Evolutionary conservation across 2,113 vertebrate species (phyloP), one percentile per base, ranked within the genome.

Genomic region (Australoheros scitulus): DNA sequence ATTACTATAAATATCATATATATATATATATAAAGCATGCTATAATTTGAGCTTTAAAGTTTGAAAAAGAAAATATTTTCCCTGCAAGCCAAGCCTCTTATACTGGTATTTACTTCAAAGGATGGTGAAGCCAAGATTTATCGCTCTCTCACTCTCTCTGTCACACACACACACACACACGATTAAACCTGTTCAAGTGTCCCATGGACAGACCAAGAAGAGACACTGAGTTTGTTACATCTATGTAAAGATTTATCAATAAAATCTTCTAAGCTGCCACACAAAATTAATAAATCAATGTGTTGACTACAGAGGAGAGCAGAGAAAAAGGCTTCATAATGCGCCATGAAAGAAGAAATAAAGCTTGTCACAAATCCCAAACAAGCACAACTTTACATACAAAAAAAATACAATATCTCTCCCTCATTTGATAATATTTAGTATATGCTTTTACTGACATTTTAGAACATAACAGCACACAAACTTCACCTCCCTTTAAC

Each of bases 371-470:
- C 15, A 79, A 80, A 72, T 76, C 59, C 1, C 18, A 26, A 61
- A 89, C 13, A 82, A 88, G 56, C 47, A 56, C 52, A 75, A n/a
- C 59, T 47, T 68, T 87, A 84, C 52, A 61, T 78, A 78, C 64
- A 70, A 64, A 78, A 52, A 36, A 77, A 47, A 50, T 18, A 26
- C 15, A 68, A 10, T 29, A 24, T 75, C 6, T 60, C 52, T 57
- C 56, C 57, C 63, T 80, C 24, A 32, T 72, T 72, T 72, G 65
- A 56, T 34, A 72, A 68, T 57, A 76, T n/a, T 76, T 78, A 36
- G 64, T 47, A 56, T 59, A 57, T 81, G 18, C 58, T 84, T 61
- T 84, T 47, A 80, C 11, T 50, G 11, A 68, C 47, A 76, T 80
- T 84, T 79, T 52, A 36, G 56, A 76, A 63, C 18, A 52, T 47